These are phyloP conservation scores for Leptinotarsa undecemlineata DNA, from an alignment of 1,140 invertebrate genomes.

Conservation along the genomic window DNA sequence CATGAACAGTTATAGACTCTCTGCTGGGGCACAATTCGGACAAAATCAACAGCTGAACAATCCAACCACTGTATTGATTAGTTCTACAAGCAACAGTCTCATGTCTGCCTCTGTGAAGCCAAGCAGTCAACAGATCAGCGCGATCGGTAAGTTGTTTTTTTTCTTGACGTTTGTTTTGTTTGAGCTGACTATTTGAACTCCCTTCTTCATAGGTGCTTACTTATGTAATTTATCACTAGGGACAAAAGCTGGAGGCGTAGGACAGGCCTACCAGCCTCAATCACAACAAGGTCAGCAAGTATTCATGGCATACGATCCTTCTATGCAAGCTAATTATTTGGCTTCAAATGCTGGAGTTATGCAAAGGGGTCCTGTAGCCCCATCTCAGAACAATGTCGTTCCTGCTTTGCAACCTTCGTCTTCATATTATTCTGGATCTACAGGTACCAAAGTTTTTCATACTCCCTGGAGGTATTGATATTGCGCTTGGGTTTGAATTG, in stretches of 20 bases:
- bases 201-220: conserved; percentile 15
- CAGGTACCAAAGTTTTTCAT: conserved; percentile 50
- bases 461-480: conserved; percentile 44
- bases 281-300: conserved; percentile 54
- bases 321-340: conserved; percentile 52
- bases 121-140: conserved; percentile 78
- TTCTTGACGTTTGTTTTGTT: conserved; percentile 17
- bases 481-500: conserved; percentile 37
- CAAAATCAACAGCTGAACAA: conserved; percentile 80
- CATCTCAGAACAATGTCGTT: conserved; percentile 52
- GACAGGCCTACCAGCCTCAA: conserved; percentile 54
- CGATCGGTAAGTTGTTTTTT: conserved; percentile 65
- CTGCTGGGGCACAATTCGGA: conserved; percentile 67
- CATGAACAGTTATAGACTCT: conserved; percentile 61
- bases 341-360: conserved; percentile 50
- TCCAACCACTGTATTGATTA: conserved; percentile 86
- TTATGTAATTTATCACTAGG: conserved; percentile 37
- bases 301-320: conserved; percentile 53
- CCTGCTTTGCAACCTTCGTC: conserved; percentile 52
- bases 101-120: conserved; percentile 90
- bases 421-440: conserved; percentile 54
- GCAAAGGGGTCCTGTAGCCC: conserved; percentile 50
- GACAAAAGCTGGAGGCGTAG: conserved; percentile 53
- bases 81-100: conserved; percentile 82
- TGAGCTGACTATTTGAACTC: neutral